Evolutionary conservation across 1,140 invertebrate species (phyloP).

Genomic region (Drosophila kikkawai): DNA sequence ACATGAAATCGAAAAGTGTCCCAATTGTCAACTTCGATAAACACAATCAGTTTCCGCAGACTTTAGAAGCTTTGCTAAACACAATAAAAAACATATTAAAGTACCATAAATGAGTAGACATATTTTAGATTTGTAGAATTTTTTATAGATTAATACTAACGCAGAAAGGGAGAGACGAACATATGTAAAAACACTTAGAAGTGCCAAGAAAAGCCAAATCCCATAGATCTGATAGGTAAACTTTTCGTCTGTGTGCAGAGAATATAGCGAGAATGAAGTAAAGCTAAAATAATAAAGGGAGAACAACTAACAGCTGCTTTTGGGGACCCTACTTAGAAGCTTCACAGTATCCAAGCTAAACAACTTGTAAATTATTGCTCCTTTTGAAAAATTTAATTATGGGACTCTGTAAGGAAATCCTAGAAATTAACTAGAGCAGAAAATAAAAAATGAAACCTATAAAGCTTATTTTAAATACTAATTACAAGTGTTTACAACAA

Average conservation of each 20-base stretch:
- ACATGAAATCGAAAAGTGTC: constrained; percentile 58
- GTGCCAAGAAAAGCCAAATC: neutral
- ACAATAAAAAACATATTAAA: too few species aligned
- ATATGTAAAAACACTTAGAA: too few species aligned
- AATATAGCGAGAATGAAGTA: neutral
- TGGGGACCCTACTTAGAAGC: neutral
- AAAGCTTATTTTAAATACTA: neutral
- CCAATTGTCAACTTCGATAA: constrained; percentile 70
- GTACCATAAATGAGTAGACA: too few species aligned
- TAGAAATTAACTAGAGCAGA: constrained; percentile 7
- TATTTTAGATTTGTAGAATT: too few species aligned
- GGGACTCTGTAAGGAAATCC: neutral
- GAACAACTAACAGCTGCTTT: constrained; percentile 1
- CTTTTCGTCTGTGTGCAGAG: neutral
- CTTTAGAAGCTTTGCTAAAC: neutral
- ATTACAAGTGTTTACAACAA: neutral
- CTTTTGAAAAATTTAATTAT: neutral
- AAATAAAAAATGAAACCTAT: constrained; percentile 1
- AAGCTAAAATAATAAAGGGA: neutral
- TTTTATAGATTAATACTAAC: too few species aligned
- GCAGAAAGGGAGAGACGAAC: too few species aligned
- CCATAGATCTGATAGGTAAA: neutral
- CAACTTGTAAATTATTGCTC: neutral
- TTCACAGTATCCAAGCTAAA: neutral
- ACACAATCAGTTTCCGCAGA: constrained; percentile 18